These are phyloP conservation scores for Malurus leucopterus DNA, from an alignment of 2,797 vertebrate species.

Conservation along the genomic window DNA sequence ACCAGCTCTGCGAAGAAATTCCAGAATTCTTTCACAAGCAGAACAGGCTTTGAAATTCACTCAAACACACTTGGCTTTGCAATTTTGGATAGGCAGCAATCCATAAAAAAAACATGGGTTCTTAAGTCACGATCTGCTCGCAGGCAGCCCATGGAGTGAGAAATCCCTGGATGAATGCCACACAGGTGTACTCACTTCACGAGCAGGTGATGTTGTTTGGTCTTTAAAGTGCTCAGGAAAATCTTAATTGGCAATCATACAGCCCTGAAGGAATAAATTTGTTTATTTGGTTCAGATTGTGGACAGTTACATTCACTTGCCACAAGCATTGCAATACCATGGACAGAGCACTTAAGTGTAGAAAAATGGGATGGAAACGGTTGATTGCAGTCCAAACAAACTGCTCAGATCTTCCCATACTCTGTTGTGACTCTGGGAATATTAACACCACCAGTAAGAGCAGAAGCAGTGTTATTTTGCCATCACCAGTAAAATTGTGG, in stretches of 20 bases:
- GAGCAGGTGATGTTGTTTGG: neutral
- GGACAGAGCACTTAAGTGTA: neutral
- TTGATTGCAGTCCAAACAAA: neutral
- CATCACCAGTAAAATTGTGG: neutral
- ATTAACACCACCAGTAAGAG: neutral
- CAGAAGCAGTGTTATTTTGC: neutral
- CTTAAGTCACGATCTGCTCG: neutral
- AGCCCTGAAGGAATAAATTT: neutral
- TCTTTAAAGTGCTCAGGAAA: neutral
- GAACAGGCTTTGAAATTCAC: neutral
- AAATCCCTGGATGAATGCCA: neutral
- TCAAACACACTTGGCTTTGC: neutral
- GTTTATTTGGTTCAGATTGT: neutral
- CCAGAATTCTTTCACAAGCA: neutral
- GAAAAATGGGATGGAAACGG: accelerated
- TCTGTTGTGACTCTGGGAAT: neutral
- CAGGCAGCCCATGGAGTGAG: neutral
- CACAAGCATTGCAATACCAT: neutral
- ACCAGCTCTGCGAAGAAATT: neutral
- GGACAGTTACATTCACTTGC: neutral
- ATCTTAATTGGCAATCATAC: neutral
- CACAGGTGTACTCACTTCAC: neutral
- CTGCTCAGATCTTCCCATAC: neutral
- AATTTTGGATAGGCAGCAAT: neutral
- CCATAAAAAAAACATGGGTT: neutral